Evolutionary conservation across 2,113 vertebrate genomes (phyloP).

Genomic region (Acanthisitta chloris): DNA sequence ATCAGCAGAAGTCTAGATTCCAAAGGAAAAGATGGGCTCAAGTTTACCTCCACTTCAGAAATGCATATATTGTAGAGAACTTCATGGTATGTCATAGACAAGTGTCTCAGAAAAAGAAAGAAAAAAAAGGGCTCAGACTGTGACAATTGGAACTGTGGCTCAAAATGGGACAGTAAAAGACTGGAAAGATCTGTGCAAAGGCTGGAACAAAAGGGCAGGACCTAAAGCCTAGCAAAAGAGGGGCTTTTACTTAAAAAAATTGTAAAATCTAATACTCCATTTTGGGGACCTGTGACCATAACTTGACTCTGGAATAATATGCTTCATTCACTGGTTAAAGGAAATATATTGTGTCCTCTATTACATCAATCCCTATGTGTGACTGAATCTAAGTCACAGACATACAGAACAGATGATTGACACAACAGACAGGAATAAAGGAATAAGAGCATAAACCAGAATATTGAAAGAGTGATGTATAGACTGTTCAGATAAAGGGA

Average conservation of each 20-base stretch:
- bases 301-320: neutral
- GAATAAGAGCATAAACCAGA: neutral
- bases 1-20: neutral
- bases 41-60: neutral
- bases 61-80: neutral
- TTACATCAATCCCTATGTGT: neutral
- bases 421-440: neutral
- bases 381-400: neutral
- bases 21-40: neutral
- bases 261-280: accelerated
- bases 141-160: neutral
- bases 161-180: neutral
- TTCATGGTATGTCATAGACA: neutral
- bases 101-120: neutral
- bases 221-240: neutral
- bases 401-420: neutral
- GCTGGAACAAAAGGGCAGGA: neutral
- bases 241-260: neutral
- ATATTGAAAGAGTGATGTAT: neutral
- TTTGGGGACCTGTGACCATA: neutral
- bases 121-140: neutral
- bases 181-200: neutral
- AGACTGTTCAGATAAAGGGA: neutral
- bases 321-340: neutral
- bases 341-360: neutral